phyloP scores from a whole-genome alignment of 1,140 invertebrate species.

The Cyrtorhinus lividipennis region DNA sequence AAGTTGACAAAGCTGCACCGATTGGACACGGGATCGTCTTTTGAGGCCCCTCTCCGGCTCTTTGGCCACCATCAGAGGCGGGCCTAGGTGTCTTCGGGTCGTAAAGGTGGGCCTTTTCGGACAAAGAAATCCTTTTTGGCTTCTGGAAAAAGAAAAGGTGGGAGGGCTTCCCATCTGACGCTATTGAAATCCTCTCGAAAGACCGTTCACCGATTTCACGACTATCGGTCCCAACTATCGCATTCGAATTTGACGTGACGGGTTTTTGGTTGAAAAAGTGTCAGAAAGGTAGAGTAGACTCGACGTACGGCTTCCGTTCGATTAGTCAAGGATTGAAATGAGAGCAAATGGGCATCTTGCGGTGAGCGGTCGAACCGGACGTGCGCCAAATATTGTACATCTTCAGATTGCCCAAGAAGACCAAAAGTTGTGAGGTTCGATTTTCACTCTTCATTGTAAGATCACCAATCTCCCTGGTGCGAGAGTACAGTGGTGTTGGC shows the following conservation, averaged over 20 bases:
- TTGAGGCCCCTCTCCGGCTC: not conserved
- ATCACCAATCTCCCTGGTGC: too few relatives aligned
- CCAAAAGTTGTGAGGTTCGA: too few relatives aligned
- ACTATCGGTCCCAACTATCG: not conserved
- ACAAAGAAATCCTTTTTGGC: not conserved
- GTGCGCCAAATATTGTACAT: too few relatives aligned
- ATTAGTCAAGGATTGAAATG: not conserved
- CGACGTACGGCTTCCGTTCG: constrained; percentile 1
- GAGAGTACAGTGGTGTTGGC: too few relatives aligned
- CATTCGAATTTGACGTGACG: not conserved
- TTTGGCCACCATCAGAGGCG: not conserved
- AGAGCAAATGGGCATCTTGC: not conserved
- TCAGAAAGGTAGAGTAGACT: not conserved
- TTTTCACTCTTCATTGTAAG: too few relatives aligned
- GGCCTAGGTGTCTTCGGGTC: not conserved
- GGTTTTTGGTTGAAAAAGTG: constrained; percentile 3
- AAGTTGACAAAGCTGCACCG: constrained; percentile 5
- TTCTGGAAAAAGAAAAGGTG: not conserved
- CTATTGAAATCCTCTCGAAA: not conserved
- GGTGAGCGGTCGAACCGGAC: not conserved
- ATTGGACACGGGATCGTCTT: constrained; percentile 7
- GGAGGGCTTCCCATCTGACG: not conserved
- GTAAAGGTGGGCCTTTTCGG: too few relatives aligned
- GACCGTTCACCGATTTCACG: constrained; percentile 4
- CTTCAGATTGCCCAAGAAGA: too few relatives aligned